These are phyloP conservation scores for Felis chaus DNA, from an alignment of 2,113 vertebrate genomes.

Conservation along the genomic window DNA sequence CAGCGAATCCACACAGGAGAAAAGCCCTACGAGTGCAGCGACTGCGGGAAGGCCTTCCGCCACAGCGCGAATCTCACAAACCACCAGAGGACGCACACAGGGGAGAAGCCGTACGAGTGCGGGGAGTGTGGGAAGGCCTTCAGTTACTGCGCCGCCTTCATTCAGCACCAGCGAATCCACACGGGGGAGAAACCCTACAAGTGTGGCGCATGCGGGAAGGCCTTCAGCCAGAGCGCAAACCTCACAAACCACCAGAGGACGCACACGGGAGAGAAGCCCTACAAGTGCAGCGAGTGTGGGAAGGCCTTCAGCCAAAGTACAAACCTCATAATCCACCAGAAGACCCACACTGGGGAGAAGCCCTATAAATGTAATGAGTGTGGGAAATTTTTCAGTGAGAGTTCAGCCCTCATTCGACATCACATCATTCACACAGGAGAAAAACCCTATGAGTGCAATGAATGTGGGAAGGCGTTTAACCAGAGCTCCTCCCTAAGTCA, in stretches of 20 bases:
- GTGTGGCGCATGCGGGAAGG: not conserved
- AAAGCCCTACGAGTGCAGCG: conserved; percentile 38
- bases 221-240: conserved; percentile 61
- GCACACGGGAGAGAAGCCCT: conserved; percentile 61
- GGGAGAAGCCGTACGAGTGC: conserved; percentile 66
- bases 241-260: conserved; percentile 60
- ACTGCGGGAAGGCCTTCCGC: conserved; percentile 64
- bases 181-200: conserved; percentile 54
- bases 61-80: conserved; percentile 51
- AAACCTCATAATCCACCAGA: conserved; percentile 53
- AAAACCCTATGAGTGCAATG: conserved; percentile 47
- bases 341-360: conserved; percentile 61
- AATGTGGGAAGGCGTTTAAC: conserved; percentile 57
- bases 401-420: conserved; percentile 58
- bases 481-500: conserved; percentile 58
- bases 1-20: conserved; percentile 59
- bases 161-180: conserved; percentile 66
- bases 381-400: conserved; percentile 63
- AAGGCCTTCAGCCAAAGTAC: conserved; percentile 66
- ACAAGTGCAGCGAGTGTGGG: conserved; percentile 50
- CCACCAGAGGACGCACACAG: conserved; percentile 65
- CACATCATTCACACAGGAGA: conserved; percentile 62
- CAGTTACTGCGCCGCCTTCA: conserved; percentile 50
- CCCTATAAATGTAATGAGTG: conserved; percentile 63
- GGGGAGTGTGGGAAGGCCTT: conserved; percentile 55